Percentiles rank a stretch among this genome's conserved stretches.
phyloP scores from a whole-genome alignment of 2,113 vertebrate genomes.

The Phalacrocorax brasilianus region DNA sequence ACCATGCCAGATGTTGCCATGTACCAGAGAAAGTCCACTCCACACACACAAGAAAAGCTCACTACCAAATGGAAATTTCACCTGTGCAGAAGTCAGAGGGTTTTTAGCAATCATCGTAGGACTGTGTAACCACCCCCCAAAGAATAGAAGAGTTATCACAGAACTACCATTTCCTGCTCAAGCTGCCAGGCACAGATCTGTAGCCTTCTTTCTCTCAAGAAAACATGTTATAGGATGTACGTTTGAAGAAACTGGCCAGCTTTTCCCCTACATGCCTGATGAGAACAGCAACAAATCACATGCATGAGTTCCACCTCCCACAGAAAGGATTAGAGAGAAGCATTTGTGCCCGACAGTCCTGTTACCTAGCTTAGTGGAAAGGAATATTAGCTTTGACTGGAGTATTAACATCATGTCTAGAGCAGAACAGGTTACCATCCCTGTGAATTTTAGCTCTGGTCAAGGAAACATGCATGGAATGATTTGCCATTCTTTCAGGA shows the following conservation, averaged over 20 bases:
- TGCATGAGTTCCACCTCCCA: neutral
- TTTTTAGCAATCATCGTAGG: neutral
- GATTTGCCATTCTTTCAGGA: neutral
- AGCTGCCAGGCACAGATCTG: neutral
- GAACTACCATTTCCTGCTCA: neutral
- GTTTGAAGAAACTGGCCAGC: neutral
- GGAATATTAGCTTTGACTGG: neutral
- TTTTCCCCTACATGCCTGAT: neutral
- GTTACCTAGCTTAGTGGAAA: accelerated
- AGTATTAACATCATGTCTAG: neutral
- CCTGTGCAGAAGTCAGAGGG: neutral
- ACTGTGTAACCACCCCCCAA: neutral
- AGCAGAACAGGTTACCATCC: neutral
- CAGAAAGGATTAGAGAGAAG: neutral
- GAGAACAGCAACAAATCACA: neutral
- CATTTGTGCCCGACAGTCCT: neutral
- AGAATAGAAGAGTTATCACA: neutral
- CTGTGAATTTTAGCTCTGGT: neutral
- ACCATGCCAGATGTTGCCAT: neutral
- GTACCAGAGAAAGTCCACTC: neutral
- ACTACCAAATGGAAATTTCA: neutral
- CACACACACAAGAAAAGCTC: neutral
- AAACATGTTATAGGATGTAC: neutral
- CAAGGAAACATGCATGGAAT: neutral
- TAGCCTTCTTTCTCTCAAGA: neutral